Conservation (phyloP, 2,113 vertebrate species). For the Passerina amoena region DNA sequence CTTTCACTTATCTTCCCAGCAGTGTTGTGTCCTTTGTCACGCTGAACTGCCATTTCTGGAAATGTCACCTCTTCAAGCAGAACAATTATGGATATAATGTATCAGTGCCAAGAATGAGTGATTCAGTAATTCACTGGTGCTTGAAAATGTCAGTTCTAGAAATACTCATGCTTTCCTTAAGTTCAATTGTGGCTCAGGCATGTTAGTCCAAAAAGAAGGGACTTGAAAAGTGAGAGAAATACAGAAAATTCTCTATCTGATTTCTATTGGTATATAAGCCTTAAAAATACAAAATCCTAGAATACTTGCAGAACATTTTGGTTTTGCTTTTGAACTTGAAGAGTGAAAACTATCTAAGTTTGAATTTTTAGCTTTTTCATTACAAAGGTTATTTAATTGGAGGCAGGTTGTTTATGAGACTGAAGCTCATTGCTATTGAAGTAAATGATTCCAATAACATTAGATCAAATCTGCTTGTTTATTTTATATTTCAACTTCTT, state of each 20-base stretch:
- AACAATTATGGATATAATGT: conserved; percentile 18
- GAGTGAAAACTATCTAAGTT: neutral
- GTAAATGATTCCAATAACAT: neutral
- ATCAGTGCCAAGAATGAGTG: conserved; percentile 37
- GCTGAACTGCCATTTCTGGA: conserved; percentile 44
- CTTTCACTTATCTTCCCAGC: conserved; percentile 22
- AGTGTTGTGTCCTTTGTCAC: conserved; percentile 3
- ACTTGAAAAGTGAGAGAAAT: neutral
- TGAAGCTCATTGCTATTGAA: conserved; percentile 29
- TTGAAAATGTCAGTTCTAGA: conserved; percentile 64
- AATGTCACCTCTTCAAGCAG: conserved; percentile 45
- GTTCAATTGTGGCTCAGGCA: neutral
- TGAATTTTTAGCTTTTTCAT: neutral
- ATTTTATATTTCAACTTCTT: conserved; percentile 40
- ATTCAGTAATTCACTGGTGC: conserved; percentile 43
- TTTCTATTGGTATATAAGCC: neutral
- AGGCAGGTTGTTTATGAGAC: conserved; percentile 26
- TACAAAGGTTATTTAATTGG: conserved; percentile 5
- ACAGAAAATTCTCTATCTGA: neutral
- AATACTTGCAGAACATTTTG: neutral
- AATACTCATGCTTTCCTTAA: conserved; percentile 1
- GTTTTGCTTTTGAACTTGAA: neutral
- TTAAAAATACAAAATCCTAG: neutral
- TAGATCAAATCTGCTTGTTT: conserved; percentile 18
- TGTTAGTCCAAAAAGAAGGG: neutral